A percentile compares a stretch with the other conserved stretches of the same genome.
phyloP scores from a whole-genome alignment of 2,888 invertebrate species.

The Tiliacea aurago region DNA sequence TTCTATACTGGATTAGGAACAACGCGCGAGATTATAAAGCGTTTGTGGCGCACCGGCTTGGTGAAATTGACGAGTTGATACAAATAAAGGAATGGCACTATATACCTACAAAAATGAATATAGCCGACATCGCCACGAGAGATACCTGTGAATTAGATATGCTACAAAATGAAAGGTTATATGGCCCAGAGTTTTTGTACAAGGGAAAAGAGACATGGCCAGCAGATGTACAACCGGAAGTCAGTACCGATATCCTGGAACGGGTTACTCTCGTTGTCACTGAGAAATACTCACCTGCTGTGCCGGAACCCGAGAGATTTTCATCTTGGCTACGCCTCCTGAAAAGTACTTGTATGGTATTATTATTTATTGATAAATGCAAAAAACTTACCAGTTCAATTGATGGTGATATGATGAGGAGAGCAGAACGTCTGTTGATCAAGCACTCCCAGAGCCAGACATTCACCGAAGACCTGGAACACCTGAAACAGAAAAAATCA shows the following conservation, averaged over 20 bases:
- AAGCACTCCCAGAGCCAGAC: background rate
- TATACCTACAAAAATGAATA: too few relatives aligned
- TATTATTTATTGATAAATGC: background rate
- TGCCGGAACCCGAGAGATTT: background rate
- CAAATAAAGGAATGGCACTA: too few relatives aligned
- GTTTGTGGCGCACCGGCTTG: background rate
- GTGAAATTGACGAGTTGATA: background rate
- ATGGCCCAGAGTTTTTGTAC: constrained; percentile 2
- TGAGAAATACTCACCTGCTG: background rate
- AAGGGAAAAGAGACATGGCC: background rate
- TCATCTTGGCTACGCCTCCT: background rate
- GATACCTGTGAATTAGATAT: too few relatives aligned
- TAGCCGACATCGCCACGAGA: too few relatives aligned
- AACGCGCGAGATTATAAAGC: too few relatives aligned
- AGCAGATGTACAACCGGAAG: constrained; percentile 6
- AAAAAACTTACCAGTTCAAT: background rate
- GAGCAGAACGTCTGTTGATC: background rate
- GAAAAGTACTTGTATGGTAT: background rate
- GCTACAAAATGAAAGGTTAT: background rate
- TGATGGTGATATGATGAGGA: background rate
- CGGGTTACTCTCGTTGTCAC: background rate
- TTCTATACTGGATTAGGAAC: too few relatives aligned
- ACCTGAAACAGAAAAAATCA: background rate
- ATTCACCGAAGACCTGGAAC: background rate
- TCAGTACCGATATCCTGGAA: background rate